Conservation (phyloP, 2,113 vertebrate species). For the Cryptomyrus ogoouensis region DNA sequence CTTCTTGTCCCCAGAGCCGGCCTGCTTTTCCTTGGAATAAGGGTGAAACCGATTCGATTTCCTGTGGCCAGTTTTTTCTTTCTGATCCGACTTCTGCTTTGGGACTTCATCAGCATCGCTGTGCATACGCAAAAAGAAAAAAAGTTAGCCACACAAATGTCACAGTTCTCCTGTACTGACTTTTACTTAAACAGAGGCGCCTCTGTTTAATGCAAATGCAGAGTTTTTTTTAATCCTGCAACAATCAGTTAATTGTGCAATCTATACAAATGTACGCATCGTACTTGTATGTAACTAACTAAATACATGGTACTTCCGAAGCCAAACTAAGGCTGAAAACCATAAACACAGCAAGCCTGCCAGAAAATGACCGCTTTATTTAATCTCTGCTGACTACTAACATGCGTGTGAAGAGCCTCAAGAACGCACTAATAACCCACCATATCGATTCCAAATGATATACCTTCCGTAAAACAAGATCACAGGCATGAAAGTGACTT, state of each 20-base stretch:
- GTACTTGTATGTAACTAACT: not conserved
- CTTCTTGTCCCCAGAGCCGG: slow-evolving; percentile 77
- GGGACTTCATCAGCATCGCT: slow-evolving; percentile 52
- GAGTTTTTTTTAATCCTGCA: not conserved
- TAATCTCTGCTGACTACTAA: not conserved
- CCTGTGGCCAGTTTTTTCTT: slow-evolving; percentile 79
- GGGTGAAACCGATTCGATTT: slow-evolving; percentile 84
- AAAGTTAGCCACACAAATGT: not conserved
- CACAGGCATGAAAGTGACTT: not conserved
- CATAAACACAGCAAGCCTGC: not conserved
- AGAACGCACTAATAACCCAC: not conserved
- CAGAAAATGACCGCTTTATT: not conserved
- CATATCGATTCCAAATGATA: not conserved
- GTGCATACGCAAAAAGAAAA: not conserved
- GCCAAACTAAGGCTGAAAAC: not conserved
- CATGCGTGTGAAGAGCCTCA: not conserved
- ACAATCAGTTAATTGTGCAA: not conserved
- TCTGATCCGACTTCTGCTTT: slow-evolving; percentile 74
- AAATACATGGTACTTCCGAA: not conserved
- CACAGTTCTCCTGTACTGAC: not conserved
- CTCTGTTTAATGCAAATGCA: not conserved
- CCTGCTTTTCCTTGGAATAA: slow-evolving; percentile 86
- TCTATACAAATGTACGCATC: not conserved
- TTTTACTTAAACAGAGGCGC: not conserved
- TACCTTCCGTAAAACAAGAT: not conserved